phyloP scores from a whole-genome alignment of 2,888 invertebrate genomes.

The Drosophila kanekoi region DNA sequence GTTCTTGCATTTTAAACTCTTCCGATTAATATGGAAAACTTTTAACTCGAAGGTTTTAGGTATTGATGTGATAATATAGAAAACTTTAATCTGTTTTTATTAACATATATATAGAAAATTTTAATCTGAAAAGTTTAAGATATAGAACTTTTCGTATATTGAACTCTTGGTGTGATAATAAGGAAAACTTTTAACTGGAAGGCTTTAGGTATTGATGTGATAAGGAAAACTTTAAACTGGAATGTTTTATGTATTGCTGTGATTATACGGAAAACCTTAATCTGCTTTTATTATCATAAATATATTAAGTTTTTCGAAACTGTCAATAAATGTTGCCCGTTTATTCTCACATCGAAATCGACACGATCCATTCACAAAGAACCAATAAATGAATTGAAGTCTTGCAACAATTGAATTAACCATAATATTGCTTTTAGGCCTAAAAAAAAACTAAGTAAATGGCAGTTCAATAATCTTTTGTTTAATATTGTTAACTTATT shows the following conservation, averaged over 20 bases:
- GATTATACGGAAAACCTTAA: no score
- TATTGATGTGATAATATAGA: neutral
- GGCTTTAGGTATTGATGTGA: no score
- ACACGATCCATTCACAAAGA: neutral
- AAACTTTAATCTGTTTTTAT: no score
- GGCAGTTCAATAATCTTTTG: conserved; percentile 1
- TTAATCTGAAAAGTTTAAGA: no score
- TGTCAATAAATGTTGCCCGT: no score
- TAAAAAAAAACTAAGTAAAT: neutral
- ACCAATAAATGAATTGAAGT: neutral
- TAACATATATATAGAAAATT: no score
- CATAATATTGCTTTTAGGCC: neutral
- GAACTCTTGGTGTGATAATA: neutral
- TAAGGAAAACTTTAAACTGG: neutral
- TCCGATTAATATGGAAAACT: no score
- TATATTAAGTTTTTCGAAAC: neutral
- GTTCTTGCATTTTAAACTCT: no score
- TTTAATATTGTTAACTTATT: conserved; percentile 5
- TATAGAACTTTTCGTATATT: neutral
- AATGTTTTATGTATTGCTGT: neutral
- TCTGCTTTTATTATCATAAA: no score
- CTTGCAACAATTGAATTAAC: neutral
- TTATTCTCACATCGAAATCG: neutral
- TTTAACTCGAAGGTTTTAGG: no score
- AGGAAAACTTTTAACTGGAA: neutral